These are phyloP conservation scores for Pseudochromis fuscus DNA, from an alignment of 2,797 vertebrate species.

Conservation along the genomic window DNA sequence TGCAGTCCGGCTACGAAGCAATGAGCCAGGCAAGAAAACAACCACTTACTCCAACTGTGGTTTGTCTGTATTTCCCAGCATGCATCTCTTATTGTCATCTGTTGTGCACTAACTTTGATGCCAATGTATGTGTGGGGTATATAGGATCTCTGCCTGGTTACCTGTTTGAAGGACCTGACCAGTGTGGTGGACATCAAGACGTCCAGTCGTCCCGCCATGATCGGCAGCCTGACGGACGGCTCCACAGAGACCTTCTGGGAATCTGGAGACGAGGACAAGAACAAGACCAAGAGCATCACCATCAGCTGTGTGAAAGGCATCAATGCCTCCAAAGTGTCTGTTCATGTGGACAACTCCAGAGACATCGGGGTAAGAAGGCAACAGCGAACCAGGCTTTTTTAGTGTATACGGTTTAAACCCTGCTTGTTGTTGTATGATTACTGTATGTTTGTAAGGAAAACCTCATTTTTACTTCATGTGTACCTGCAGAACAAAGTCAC, in stretches of 20 bases:
- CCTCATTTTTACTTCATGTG: background rate
- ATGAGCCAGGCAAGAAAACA: conserved; percentile 91
- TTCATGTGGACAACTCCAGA: conserved; percentile 98
- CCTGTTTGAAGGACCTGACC: conserved; percentile 97
- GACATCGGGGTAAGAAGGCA: conserved; percentile 93
- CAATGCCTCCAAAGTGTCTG: conserved; percentile 92
- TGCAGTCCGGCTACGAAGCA: conserved; percentile 98
- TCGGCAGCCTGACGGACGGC: conserved; percentile 98
- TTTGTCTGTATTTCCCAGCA: background rate
- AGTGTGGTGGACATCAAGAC: conserved; percentile 98
- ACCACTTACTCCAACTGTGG: background rate
- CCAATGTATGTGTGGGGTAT: conserved; percentile 9
- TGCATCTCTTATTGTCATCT: background rate
- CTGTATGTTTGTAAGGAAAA: background rate
- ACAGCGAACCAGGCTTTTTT: background rate
- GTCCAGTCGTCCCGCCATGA: conserved; percentile 98
- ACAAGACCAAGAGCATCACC: conserved; percentile 99
- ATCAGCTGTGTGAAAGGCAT: conserved; percentile 98
- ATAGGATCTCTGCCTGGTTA: conserved; percentile 95
- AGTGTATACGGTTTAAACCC: background rate
- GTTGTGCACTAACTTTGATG: background rate
- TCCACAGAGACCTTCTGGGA: conserved; percentile 99
- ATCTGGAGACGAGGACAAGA: conserved; percentile 99
- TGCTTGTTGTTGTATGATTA: background rate
- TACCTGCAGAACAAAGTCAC: conserved; percentile 96